A percentile compares a stretch with the other conserved stretches of the same genome.
These are phyloP conservation scores for Chalcis sispes DNA, from an alignment of 2,888 invertebrate genomes.

Conservation along the genomic window DNA sequence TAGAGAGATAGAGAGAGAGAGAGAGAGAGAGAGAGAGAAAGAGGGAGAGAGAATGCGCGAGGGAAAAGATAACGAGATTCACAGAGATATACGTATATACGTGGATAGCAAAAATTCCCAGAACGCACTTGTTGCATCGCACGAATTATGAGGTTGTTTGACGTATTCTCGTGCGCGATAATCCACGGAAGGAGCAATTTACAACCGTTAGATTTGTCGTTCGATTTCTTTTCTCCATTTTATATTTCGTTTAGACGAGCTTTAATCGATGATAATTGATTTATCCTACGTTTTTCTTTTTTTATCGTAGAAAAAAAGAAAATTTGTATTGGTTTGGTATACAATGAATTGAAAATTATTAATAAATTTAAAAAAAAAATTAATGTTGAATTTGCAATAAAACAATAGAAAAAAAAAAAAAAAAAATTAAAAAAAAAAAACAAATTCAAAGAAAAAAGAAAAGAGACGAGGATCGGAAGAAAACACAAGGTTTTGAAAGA, in stretches of 20 bases:
- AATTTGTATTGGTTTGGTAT: neutral
- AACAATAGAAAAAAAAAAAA: too few relatives aligned
- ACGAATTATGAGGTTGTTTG: constrained; percentile 17
- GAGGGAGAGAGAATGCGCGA: neutral
- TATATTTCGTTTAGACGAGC: neutral
- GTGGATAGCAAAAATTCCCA: neutral
- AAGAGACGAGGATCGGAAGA: neutral
- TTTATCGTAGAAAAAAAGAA: neutral
- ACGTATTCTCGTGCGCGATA: neutral
- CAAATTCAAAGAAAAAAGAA: neutral
- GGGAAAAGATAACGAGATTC: constrained; percentile 19
- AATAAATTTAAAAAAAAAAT: too few relatives aligned
- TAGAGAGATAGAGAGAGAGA: neutral
- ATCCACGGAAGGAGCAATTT: neutral
- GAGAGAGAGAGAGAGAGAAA: neutral
- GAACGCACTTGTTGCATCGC: constrained; percentile 43
- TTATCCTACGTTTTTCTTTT: neutral
- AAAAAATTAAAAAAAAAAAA: neutral
- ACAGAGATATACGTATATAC: neutral
- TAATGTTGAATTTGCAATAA: neutral
- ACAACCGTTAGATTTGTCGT: neutral
- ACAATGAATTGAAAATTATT: neutral
- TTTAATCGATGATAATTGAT: too few relatives aligned
- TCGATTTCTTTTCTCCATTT: neutral
- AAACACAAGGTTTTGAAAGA: neutral